These are phyloP conservation scores for Bryconaethiops microstoma DNA, from an alignment of 2,797 vertebrate species.

Conservation along the genomic window DNA sequence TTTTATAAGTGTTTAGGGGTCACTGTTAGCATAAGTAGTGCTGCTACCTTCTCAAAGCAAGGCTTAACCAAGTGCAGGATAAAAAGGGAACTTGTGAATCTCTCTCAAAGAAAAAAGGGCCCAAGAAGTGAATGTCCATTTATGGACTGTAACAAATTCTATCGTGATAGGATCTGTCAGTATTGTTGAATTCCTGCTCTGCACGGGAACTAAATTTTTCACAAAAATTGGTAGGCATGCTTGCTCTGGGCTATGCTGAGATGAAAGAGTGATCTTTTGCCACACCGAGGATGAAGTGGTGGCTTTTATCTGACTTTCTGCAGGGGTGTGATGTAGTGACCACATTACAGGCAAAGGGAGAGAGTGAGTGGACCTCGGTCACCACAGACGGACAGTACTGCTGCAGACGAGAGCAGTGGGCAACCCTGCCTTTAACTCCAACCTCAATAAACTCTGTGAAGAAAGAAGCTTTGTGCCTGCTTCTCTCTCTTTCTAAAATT, in stretches of 20 bases:
- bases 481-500: slow-evolving; percentile 47
- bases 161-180: slow-evolving; percentile 33
- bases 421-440: slow-evolving; percentile 26
- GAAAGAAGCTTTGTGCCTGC: slow-evolving; percentile 47
- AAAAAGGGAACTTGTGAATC: not conserved
- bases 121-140: slow-evolving; percentile 18
- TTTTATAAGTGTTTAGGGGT: not conserved
- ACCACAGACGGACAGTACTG: slow-evolving; percentile 1
- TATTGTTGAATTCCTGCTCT: slow-evolving; percentile 31
- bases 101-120: not conserved
- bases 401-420: not conserved
- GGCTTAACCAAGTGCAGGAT: not conserved
- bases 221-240: too few relatives aligned
- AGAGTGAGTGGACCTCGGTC: not conserved
- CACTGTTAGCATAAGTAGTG: not conserved
- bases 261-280: not conserved
- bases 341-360: slow-evolving; percentile 13
- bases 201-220: not conserved
- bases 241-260: not conserved
- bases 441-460: slow-evolving; percentile 40
- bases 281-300: not conserved
- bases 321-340: not conserved
- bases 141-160: slow-evolving; percentile 23
- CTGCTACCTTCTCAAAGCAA: not conserved
- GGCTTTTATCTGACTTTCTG: not conserved